Base-by-base conservation (phyloP, 2,888 invertebrate species). In the Anthophora plumipes region DNA sequence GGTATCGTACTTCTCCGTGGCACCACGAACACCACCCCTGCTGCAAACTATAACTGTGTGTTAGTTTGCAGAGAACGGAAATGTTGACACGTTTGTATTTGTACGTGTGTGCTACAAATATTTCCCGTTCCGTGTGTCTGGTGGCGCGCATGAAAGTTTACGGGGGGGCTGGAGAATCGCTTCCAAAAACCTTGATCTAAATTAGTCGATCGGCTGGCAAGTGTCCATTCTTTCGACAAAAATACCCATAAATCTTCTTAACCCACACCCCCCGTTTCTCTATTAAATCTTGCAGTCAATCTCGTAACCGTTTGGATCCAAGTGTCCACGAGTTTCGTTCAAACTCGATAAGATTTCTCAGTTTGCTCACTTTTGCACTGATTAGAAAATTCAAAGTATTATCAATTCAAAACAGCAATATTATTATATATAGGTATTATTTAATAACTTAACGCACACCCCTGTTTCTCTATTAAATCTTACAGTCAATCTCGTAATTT, bases 181-280 rank as follows among this genome's bases (percentile, higher is more conserved):
- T 82, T 80, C 72, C 83, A 80, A 80, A 31, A 82, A 83, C 83
- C 83, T 83, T 83, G 83, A 80, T 83, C 83, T 66, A 67, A 83
- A 83, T 83, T 83, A 76, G 76, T 54, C 54, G 54, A 72, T 80
- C 83, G 63, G 48, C 76, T 83, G 83, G 83, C 83, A 70, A 57
- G 25, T 61, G 22, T 83, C 83, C 83, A 83, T 73, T 61, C 50
- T 11, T 17, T 61, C 60, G 50, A 41, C 64, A 77, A 82, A 69
- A 81, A 73, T 80, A 71, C 80, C 48, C 57, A 71, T 76, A 80
- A 76, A 80, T 80, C 70, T 63, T 20, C n/a, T 9, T 14, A 6
- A 25, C 64, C 41, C 39, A 8, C 48, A 52, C 37, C 59, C n/a
- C 17, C 52, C n/a, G 11, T 46, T 54, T 68, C 41, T 48, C 46